Conservation (phyloP, 2,113 vertebrate species). For the Alces alces region DNA sequence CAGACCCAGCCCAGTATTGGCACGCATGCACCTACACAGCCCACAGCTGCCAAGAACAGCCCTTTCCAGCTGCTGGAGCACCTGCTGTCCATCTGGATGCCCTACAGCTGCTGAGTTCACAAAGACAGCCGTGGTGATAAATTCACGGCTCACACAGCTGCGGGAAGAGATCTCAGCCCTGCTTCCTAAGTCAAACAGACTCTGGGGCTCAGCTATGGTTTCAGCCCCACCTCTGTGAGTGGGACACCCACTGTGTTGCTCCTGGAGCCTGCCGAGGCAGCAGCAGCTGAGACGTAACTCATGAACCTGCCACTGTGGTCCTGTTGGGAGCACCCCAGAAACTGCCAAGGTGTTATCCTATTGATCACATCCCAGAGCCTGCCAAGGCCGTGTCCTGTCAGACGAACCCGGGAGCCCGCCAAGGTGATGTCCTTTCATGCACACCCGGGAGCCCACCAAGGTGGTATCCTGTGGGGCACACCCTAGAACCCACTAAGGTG, state of each 20-base stretch:
- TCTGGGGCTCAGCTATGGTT: neutral
- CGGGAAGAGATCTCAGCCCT: neutral
- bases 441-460: fast-evolving
- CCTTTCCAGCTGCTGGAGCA: neutral
- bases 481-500: fast-evolving
- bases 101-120: neutral
- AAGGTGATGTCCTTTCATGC: fast-evolving
- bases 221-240: neutral
- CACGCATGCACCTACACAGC: fast-evolving
- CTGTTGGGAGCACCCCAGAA: neutral
- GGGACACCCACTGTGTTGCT: neutral
- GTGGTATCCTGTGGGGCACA: fast-evolving
- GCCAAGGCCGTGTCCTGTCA: neutral
- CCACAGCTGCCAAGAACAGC: neutral
- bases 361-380: neutral
- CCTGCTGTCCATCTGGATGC: neutral
- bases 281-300: neutral
- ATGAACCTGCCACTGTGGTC: neutral
- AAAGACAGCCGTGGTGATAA: neutral
- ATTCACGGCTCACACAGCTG: neutral
- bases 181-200: neutral
- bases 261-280: neutral
- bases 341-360: neutral
- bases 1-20: neutral
- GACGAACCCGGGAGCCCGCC: fast-evolving